Evolutionary conservation across 2,113 vertebrate genomes (phyloP).

Genomic region (Rhynchopsitta pachyrhyncha): DNA sequence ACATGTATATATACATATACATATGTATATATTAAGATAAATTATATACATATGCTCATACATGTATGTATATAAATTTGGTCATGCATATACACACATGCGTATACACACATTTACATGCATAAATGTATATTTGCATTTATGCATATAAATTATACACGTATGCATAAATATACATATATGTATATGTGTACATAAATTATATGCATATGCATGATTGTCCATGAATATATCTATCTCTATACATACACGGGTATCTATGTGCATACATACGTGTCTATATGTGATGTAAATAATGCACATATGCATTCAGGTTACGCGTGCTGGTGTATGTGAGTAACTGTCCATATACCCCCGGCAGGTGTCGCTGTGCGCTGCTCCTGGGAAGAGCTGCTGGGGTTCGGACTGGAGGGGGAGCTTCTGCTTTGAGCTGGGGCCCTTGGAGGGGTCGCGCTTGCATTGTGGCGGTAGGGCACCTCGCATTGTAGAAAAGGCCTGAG

Average conservation of each 20-base stretch:
- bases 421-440: not conserved
- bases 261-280: not conserved
- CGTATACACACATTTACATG: accelerated
- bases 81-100: accelerated
- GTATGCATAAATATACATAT: accelerated
- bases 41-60: not conserved
- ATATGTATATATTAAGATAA: not conserved
- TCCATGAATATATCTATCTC: accelerated
- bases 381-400: not conserved
- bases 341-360: not conserved
- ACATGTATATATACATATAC: too few species aligned
- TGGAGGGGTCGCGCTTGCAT: not conserved
- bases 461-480: not conserved
- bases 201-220: not conserved
- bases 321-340: not conserved
- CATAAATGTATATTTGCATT: too few species aligned
- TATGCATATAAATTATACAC: accelerated
- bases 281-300: not conserved
- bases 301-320: too few species aligned
- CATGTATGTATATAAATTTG: not conserved
- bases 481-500: not conserved
- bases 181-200: accelerated
- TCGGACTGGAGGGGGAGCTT: not conserved
- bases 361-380: not conserved
- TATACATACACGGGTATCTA: not conserved